Base-by-base conservation (phyloP, 2,113 vertebrate genomes). In the Rutilus rutilus region DNA sequence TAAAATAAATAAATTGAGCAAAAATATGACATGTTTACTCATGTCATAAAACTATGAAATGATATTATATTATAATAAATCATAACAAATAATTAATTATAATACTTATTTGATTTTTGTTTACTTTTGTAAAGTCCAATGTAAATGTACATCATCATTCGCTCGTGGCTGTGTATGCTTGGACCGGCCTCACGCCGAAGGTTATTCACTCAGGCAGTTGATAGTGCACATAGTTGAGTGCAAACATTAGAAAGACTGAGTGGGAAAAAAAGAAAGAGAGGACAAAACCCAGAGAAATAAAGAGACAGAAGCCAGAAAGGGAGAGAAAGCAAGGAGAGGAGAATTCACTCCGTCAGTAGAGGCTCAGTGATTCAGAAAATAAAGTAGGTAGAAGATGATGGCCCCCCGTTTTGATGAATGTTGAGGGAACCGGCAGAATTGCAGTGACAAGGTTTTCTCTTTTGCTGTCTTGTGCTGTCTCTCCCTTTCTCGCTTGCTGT, bases 341-440 rank as follows among this genome's bases (percentile, higher is more conserved):
- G 71, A 84, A 50, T 86, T 64, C 83, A 64, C 84, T 84, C 85
- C 83, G 57, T 59, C 83, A 89, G 88, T 36, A 84, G 75, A 86
- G 59, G 83, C 71, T 89, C 77, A 93, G 91, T 89, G 87, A 92
- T 62, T 93, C 85, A 88, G 78, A 90, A 88, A 92, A 92, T 86
- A 87, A 89, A 89, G 78, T 78, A 59, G 75, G 71, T 60, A 25
- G 90, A 90, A 86, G 50, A 90, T 92, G 91, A 92, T 5, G 78
- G 87, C 88, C 85, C 39, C 54, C 14, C 88, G 87, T 90, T 93
- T 90, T 94, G 92, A 92, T 91, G 86, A 89, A 91, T 91, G 92
- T 90, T 88, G 91, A 86, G 87, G 79, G 90, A 92, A 91, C 88
- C 87, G 84, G 90, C 86, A 90, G 84, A 88, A 67, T 82, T 83